Conservation (phyloP, 2,888 invertebrate species). For the Drosophila anomelani region DNA sequence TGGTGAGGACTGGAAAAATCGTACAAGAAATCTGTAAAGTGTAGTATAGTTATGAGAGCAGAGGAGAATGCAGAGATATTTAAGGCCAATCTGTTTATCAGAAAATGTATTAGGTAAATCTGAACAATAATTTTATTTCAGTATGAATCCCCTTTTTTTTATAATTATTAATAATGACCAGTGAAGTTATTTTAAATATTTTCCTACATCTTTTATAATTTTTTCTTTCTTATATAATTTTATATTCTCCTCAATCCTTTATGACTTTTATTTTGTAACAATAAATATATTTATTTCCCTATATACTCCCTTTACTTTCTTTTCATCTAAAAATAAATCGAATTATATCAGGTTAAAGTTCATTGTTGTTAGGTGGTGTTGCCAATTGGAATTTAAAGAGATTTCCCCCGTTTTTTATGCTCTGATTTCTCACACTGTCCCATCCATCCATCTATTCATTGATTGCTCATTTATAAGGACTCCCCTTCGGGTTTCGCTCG, state of each 20-base stretch:
- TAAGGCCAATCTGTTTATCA: neutral
- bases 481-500: constrained; percentile 8
- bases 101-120: neutral
- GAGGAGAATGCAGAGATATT: neutral
- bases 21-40: neutral
- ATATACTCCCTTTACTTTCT: neutral
- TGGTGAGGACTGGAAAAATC: constrained; percentile 13
- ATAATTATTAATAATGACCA: too few species aligned
- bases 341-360: constrained; percentile 7
- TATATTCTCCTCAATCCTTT: neutral
- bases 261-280: neutral
- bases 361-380: neutral
- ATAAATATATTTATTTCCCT: neutral
- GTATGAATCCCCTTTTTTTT: too few species aligned
- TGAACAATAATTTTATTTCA: neutral
- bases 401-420: constrained; percentile 30
- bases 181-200: too few species aligned
- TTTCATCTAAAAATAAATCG: neutral
- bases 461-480: constrained; percentile 51
- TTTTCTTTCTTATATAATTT: neutral
- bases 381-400: constrained; percentile 2
- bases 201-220: too few species aligned
- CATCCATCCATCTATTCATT: constrained; percentile 30
- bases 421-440: constrained; percentile 56
- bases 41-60: neutral